These are phyloP conservation scores for Dascyllus trimaculatus DNA, from an alignment of 2,113 vertebrate genomes.

Conservation along the genomic window DNA sequence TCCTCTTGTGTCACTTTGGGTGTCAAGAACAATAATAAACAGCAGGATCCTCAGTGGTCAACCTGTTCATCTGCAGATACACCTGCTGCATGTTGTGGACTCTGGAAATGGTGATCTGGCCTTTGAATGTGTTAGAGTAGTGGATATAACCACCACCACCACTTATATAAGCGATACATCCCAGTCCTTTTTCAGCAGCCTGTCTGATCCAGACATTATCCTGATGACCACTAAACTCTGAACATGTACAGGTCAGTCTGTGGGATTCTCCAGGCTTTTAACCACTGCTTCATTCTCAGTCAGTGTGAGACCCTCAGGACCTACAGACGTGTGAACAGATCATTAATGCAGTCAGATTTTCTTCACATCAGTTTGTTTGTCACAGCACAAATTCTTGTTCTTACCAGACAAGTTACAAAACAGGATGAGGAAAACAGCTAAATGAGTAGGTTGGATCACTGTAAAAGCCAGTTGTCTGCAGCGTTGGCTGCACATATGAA, in stretches of 20 bases:
- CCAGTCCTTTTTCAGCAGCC: constrained; percentile 57
- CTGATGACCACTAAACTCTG: background rate
- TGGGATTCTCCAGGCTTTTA: constrained; percentile 43
- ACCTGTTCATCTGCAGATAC: constrained; percentile 59
- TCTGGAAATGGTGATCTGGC: constrained; percentile 45
- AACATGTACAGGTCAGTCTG: no score
- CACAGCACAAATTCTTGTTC: no score
- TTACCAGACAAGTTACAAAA: no score
- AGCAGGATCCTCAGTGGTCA: constrained; percentile 44
- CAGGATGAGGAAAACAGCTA: no score
- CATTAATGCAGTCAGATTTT: background rate
- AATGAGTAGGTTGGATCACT: no score
- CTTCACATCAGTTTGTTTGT: no score
- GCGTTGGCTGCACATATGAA: no score
- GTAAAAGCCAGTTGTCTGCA: no score
- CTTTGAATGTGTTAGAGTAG: background rate
- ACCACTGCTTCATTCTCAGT: constrained; percentile 44
- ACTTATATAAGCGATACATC: constrained; percentile 46
- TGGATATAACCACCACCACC: background rate
- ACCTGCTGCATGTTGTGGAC: constrained; percentile 38
- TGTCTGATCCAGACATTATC: constrained; percentile 49
- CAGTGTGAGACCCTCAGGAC: constrained; percentile 38
- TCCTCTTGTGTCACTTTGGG: constrained; percentile 14
- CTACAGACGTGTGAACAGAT: background rate
- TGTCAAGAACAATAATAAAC: constrained; percentile 23